Evolutionary conservation across 2,888 invertebrate genomes (phyloP).

Genomic region (Drosophila recens): DNA sequence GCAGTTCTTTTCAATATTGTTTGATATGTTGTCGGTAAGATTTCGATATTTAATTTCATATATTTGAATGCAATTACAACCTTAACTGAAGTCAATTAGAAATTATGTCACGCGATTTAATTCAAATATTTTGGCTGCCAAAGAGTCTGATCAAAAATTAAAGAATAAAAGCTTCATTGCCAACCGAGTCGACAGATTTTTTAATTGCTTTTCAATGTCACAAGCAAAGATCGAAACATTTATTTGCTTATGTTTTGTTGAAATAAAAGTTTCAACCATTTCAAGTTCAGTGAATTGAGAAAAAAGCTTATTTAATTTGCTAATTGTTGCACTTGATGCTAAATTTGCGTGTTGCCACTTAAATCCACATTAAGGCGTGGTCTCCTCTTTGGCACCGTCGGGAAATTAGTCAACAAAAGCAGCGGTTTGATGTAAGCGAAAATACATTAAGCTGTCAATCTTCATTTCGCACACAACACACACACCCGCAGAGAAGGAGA

Average conservation of each 20-base stretch:
- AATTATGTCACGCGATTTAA: conserved; percentile 46
- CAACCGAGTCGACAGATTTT: conserved; percentile 24
- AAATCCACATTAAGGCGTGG: conserved; percentile 51
- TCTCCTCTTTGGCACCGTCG: conserved; percentile 37
- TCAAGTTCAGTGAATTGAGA: conserved; percentile 28
- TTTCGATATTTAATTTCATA: conserved; percentile 35
- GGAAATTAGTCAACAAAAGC: conserved; percentile 69
- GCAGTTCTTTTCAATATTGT: conserved; percentile 20
- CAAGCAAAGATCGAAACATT: conserved; percentile 10
- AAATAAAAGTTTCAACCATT: conserved; percentile 37
- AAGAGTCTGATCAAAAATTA: conserved; percentile 35
- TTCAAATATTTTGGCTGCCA: conserved; percentile 19
- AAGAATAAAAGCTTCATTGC: conserved; percentile 44
- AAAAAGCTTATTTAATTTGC: conserved; percentile 66
- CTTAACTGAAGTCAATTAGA: conserved; percentile 55
- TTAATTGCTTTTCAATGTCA: conserved; percentile 57
- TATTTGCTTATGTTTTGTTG: not conserved
- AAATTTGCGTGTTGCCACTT: conserved; percentile 64
- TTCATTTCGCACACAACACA: conserved; percentile 59
- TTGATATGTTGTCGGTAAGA: conserved; percentile 19
- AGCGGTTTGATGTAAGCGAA: conserved; percentile 61
- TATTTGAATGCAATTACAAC: conserved; percentile 28
- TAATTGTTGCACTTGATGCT: conserved; percentile 75
- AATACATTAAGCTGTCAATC: conserved; percentile 79
- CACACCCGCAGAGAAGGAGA: conserved; percentile 14